Evolutionary conservation across 1,140 invertebrate species (phyloP).

Genomic region (Halotydeus destructor): DNA sequence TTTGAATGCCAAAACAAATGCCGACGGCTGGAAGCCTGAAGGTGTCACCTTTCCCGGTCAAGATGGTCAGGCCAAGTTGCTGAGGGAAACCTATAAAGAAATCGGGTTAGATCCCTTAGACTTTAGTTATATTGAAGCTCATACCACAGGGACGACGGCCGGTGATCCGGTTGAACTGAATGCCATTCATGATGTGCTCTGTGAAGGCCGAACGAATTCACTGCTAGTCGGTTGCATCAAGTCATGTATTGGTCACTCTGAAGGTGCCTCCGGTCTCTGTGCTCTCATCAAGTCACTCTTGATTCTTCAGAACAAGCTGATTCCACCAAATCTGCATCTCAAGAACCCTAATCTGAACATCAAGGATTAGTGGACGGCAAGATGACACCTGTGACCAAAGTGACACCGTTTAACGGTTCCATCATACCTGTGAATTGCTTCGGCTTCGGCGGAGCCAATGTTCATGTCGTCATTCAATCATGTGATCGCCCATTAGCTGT

Average conservation of each 20-base stretch:
- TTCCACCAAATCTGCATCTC: constrained; percentile 82
- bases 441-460: constrained; percentile 8
- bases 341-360: constrained; percentile 40
- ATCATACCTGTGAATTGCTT: too few species aligned
- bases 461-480: constrained; percentile 45
- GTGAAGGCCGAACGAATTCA: too few species aligned
- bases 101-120: constrained; percentile 20
- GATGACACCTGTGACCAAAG: too few species aligned
- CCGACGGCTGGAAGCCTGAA: constrained; percentile 64
- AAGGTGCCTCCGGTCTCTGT: constrained; percentile 62
- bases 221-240: constrained; percentile 70
- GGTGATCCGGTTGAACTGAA: constrained; percentile 91
- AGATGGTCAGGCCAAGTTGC: constrained; percentile 19
- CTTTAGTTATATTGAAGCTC: constrained; percentile 24
- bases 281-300: constrained; percentile 69
- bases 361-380: constrained; percentile 35
- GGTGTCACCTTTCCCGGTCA: constrained; percentile 37
- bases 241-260: constrained; percentile 76
- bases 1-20: constrained; percentile 59
- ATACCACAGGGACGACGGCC: constrained; percentile 35
- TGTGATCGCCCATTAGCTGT: too few species aligned
- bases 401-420: too few species aligned
- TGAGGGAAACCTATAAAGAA: constrained; percentile 21
- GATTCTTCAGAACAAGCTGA: constrained; percentile 61
- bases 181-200: constrained; percentile 75